Conservation (phyloP, 1,140 invertebrate genomes). For the Chymomyza costata region DNA sequence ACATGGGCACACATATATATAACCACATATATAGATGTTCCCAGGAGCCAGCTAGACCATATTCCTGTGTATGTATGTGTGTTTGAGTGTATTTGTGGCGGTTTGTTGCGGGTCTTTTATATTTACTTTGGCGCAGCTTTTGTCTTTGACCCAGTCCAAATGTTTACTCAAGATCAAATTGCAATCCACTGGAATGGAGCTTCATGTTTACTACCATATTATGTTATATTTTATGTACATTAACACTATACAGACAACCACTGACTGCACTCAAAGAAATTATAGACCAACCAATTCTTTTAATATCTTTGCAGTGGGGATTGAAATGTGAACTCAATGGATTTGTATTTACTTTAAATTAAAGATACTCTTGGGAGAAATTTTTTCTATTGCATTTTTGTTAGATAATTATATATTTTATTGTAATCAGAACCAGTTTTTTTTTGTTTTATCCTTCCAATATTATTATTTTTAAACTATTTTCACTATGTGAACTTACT, state of each 20-base stretch:
- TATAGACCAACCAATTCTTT: too few relatives aligned
- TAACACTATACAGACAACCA: conserved; percentile 1
- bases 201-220: conserved; percentile 48
- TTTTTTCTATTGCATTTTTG: too few relatives aligned
- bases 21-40: too few relatives aligned
- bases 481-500: too few relatives aligned
- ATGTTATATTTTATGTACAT: conserved; percentile 34
- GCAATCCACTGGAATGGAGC: conserved; percentile 15
- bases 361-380: too few relatives aligned
- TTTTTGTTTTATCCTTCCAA: too few relatives aligned
- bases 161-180: conserved; percentile 68
- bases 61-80: neutral
- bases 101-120: neutral
- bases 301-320: too few relatives aligned
- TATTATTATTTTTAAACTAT: too few relatives aligned
- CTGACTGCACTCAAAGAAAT: conserved; percentile 25
- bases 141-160: conserved; percentile 52
- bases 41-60: conserved; percentile 18
- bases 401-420: too few relatives aligned
- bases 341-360: too few relatives aligned
- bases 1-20: conserved; percentile 22
- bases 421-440: too few relatives aligned
- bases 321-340: too few relatives aligned
- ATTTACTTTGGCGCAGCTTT: conserved; percentile 27
- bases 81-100: neutral